Conservation (phyloP, 2,888 invertebrate species). For the Heliconius ethilla region DNA sequence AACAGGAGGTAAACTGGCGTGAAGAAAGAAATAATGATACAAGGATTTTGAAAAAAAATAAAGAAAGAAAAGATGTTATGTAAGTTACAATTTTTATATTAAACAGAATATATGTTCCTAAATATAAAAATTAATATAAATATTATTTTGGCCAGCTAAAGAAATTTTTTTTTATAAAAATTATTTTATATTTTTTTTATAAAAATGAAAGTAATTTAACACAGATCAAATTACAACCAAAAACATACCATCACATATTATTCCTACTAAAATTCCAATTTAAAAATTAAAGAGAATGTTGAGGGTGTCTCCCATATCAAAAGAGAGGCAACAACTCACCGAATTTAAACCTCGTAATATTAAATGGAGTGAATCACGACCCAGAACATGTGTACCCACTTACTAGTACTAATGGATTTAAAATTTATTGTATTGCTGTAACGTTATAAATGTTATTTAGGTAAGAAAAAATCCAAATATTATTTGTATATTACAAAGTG, state of each 20-base stretch:
- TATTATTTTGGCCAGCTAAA: no score
- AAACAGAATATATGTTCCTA: no score
- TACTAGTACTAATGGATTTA: constrained; percentile 78
- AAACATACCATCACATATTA: neutral
- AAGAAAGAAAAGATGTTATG: neutral
- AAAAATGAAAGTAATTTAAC: neutral
- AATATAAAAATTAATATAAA: no score
- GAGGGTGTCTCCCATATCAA: constrained; percentile 57
- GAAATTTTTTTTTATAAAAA: no score
- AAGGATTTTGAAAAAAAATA: neutral
- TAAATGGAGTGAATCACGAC: constrained; percentile 75
- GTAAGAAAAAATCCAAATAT: neutral
- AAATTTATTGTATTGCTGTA: constrained; percentile 77
- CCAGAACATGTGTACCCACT: constrained; percentile 77
- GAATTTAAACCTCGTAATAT: constrained; percentile 80
- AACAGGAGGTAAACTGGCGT: neutral
- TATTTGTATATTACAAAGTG: no score
- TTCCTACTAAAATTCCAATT: constrained; percentile 40
- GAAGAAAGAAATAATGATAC: neutral
- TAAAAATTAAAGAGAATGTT: constrained; percentile 43
- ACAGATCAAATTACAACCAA: neutral
- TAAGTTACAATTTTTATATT: no score
- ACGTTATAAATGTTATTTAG: constrained; percentile 59
- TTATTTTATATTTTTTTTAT: no score
- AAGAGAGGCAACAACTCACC: constrained; percentile 72